Evolutionary conservation across 2,888 invertebrate genomes (phyloP), one percentile per base, ranked within the genome.

Genomic region (Brenthis hecate): DNA sequence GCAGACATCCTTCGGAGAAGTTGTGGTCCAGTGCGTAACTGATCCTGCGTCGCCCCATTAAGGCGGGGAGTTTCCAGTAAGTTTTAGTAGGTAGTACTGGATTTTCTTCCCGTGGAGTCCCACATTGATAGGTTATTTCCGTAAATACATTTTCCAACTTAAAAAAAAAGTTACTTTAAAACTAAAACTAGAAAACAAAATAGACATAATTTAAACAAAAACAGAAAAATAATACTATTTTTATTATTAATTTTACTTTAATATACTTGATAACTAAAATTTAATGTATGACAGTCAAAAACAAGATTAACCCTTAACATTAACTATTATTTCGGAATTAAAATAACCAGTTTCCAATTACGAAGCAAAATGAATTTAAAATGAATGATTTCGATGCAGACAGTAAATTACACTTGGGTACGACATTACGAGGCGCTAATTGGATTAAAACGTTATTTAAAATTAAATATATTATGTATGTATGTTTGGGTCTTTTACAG

Each of bases 381-480:
- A 65, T 60, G 56, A 72, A 69, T 65, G 60, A 69, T 66, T 64
- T 64, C 65, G 58, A 56, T 23, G 58, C 63, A 66, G 63, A 63
- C 66, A 63, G 63, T 66, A 70, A 70, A 70, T 70, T 66, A 70
- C 66, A 61, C 65, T 51, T 28, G 48, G 36, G 50, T 13, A 54
- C 23, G 50, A 66, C 50, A 66, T 65, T 68, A 68, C 65, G 64
- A 66, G 48, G 65, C 57, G 65, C 19, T 63, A 69, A 72, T 62
- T 66, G 51, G 68, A 65, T 66, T 68, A 66, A 60, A 69, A 58
- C 51, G 55, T 16, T 56, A 65, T 61, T 66, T 65, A 68, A 62
- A 56, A 68, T 58, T 51, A 23, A 64, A 51, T 13, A 64, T 36
- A 48, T 11, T 4, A 6, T 36, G 36, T 19, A 13, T 43, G 32